Evolutionary conservation across 2,113 vertebrate species (phyloP).

Genomic region (Istiophorus platypterus): DNA sequence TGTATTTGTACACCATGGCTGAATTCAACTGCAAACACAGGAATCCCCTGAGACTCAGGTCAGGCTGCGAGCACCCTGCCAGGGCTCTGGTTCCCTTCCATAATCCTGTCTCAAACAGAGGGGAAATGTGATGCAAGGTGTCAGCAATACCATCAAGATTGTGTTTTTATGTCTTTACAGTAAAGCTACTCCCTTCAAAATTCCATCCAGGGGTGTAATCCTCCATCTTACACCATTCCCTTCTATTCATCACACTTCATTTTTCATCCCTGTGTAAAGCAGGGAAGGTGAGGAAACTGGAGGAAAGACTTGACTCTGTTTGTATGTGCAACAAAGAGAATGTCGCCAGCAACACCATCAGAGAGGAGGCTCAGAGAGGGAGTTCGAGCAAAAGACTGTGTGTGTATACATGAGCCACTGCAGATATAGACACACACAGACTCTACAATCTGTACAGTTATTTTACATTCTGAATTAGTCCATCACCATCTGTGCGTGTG

Average conservation of each 20-base stretch:
- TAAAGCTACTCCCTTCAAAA: slow-evolving; percentile 77
- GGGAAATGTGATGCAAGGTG: slow-evolving; percentile 81
- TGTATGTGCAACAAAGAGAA: slow-evolving; percentile 72
- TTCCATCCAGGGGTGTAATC: slow-evolving; percentile 81
- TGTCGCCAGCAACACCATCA: slow-evolving; percentile 67
- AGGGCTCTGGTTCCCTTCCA: slow-evolving; percentile 63
- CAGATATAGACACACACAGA: slow-evolving; percentile 40
- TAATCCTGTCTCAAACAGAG: slow-evolving; percentile 75
- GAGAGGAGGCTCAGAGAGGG: slow-evolving; percentile 40
- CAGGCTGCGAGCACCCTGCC: slow-evolving; percentile 67
- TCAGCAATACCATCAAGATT: slow-evolving; percentile 79
- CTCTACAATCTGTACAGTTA: slow-evolving; percentile 8
- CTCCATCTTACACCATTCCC: slow-evolving; percentile 72
- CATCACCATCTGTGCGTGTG: neutral
- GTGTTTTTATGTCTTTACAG: slow-evolving; percentile 78
- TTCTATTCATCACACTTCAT: slow-evolving; percentile 81
- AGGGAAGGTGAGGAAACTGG: slow-evolving; percentile 79
- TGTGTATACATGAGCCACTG: slow-evolving; percentile 18
- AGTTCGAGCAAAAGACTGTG: slow-evolving; percentile 40
- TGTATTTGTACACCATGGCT: slow-evolving; percentile 34
- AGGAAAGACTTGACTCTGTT: slow-evolving; percentile 75
- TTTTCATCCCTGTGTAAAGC: slow-evolving; percentile 77
- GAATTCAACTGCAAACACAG: slow-evolving; percentile 65
- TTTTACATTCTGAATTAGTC: slow-evolving; percentile 20
- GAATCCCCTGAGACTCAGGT: slow-evolving; percentile 71